Conservation (phyloP, 2,113 vertebrate genomes). For the Mellivora capensis region DNA sequence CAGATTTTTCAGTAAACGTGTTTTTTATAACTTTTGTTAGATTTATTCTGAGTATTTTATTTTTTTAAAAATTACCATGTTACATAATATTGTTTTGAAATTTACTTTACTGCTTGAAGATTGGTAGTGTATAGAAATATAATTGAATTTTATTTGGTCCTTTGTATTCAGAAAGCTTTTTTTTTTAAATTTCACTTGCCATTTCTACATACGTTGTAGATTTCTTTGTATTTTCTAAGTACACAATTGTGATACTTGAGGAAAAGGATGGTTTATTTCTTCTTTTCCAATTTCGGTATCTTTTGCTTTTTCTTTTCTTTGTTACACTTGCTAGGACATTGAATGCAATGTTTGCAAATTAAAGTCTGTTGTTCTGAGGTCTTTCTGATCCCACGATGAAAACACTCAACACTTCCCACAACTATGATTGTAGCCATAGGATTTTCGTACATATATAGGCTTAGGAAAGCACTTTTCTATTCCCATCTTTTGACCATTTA, state of each 20-base stretch:
- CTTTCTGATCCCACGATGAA: not conserved
- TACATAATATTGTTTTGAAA: not conserved
- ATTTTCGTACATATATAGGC: not conserved
- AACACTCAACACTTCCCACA: not conserved
- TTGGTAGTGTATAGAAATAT: not conserved
- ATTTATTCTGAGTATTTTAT: not conserved
- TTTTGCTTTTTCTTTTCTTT: not conserved
- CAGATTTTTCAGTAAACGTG: not conserved
- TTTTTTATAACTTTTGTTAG: not conserved
- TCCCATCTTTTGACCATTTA: not conserved
- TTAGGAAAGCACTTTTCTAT: not conserved
- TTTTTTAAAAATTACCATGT: not conserved
- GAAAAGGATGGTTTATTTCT: not conserved
- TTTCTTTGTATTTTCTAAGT: not conserved
- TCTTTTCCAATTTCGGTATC: not conserved
- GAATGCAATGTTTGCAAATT: rapidly evolving
- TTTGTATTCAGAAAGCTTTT: not conserved
- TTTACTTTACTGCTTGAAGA: not conserved
- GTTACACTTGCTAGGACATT: too few relatives aligned
- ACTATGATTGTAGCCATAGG: not conserved
- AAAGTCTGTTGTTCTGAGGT: not conserved
- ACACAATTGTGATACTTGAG: not conserved
- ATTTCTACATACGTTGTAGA: not conserved
- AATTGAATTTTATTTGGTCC: not conserved
- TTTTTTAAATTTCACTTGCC: not conserved